phyloP scores from a whole-genome alignment of 2,797 vertebrate genomes.

The Yasuhikotakia modesta region DNA sequence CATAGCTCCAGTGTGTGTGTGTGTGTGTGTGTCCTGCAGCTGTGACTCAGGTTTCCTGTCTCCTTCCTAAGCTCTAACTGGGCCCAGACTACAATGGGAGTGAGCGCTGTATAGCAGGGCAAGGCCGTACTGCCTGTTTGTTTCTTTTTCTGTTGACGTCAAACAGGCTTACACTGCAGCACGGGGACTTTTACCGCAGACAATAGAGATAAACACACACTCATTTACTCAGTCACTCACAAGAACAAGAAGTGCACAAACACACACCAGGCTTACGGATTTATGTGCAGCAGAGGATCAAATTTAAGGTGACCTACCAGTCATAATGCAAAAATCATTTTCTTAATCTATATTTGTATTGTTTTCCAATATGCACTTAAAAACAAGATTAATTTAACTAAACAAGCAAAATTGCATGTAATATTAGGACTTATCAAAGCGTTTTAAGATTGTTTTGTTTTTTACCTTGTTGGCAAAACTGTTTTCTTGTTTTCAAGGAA shows the following conservation, averaged over 20 bases:
- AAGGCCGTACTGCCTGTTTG: constrained; percentile 67
- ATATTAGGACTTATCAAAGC: not conserved
- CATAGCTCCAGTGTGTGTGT: constrained; percentile 16
- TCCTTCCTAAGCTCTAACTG: constrained; percentile 85
- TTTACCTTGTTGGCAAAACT: too few species aligned
- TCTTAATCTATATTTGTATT: not conserved
- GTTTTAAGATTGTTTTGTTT: too few species aligned
- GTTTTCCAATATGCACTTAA: not conserved
- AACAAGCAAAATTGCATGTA: not conserved
- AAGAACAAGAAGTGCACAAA: constrained; percentile 2
- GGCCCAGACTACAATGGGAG: constrained; percentile 73
- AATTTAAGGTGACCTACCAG: not conserved
- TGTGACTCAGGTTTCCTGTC: constrained; percentile 93
- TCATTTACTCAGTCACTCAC: not conserved
- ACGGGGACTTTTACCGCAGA: constrained; percentile 51
- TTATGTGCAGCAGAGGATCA: not conserved
- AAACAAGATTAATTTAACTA: not conserved
- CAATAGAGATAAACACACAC: constrained; percentile 47
- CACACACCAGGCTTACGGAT: not conserved
- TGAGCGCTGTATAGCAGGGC: constrained; percentile 59
- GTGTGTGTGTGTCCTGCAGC: constrained; percentile 27
- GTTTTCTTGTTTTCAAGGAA: not conserved
- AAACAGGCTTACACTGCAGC: constrained; percentile 56
- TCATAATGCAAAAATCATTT: not conserved
- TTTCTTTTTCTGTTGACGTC: constrained; percentile 70